These are phyloP conservation scores for Gyps fulvus DNA, from an alignment of 2,113 vertebrate genomes.

Conservation along the genomic window DNA sequence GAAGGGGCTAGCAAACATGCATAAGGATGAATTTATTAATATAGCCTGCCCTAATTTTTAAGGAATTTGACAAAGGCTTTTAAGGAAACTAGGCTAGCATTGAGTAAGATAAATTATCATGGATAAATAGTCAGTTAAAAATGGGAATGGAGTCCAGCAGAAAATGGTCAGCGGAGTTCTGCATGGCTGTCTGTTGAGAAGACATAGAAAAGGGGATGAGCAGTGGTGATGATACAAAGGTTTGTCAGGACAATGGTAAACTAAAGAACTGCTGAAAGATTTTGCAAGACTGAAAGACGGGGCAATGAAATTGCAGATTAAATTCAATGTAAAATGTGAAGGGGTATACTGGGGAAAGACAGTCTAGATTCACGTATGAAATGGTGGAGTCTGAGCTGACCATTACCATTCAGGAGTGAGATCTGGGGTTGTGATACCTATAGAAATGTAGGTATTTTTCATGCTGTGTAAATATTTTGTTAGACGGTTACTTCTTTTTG, in stretches of 20 bases:
- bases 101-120: background rate
- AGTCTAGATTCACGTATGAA: accelerated
- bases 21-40: background rate
- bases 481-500: conserved; percentile 9
- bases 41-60: background rate
- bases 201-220: background rate
- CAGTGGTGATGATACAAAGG: accelerated
- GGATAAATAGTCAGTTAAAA: background rate
- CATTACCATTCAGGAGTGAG: background rate
- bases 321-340: background rate
- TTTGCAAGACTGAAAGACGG: background rate
- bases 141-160: background rate
- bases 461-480: background rate
- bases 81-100: background rate
- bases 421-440: background rate
- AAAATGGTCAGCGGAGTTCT: background rate
- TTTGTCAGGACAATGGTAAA: background rate
- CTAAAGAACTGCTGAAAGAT: background rate
- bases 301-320: background rate
- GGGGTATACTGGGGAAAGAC: background rate
- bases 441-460: background rate
- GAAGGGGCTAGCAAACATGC: background rate
- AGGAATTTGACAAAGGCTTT: background rate
- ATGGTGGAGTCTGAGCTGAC: background rate
- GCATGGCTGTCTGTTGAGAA: background rate